Evolutionary conservation across 2,113 vertebrate genomes (phyloP).

Genomic region (Tupaia tana): DNA sequence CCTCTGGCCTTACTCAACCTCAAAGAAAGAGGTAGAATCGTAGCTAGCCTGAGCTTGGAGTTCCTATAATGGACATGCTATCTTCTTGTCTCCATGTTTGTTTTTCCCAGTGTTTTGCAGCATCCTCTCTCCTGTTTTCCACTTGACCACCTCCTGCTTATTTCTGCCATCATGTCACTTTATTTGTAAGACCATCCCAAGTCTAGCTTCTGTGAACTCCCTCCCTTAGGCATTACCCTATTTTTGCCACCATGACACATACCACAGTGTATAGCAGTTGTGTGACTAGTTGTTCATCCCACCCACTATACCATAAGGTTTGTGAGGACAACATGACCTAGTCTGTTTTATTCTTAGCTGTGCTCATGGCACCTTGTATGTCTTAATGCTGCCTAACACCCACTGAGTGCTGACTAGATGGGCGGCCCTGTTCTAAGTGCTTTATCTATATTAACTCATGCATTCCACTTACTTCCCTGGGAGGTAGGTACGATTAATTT

Average conservation of each 20-base stretch:
- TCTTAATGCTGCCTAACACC: not conserved
- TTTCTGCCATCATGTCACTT: fast-evolving
- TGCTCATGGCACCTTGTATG: not conserved
- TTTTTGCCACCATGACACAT: not conserved
- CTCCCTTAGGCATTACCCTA: not conserved
- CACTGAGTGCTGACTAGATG: not conserved
- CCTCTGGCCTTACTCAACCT: not conserved
- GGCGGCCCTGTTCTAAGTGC: not conserved
- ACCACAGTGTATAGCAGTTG: not conserved
- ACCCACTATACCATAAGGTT: not conserved
- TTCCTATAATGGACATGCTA: not conserved
- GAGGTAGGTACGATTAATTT: not conserved
- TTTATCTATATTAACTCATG: not conserved
- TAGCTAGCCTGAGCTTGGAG: not conserved
- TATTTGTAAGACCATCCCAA: not conserved
- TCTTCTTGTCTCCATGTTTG: not conserved
- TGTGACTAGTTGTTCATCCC: not conserved
- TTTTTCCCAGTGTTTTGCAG: not conserved
- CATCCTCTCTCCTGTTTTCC: not conserved
- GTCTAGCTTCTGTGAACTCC: not conserved
- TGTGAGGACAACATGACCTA: not conserved
- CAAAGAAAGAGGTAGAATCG: too few relatives aligned
- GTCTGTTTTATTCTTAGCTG: not conserved
- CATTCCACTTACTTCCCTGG: not conserved
- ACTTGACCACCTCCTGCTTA: not conserved